Evolutionary conservation across 2,113 vertebrate genomes (phyloP).

Genomic region (Chrysochloris asiatica): DNA sequence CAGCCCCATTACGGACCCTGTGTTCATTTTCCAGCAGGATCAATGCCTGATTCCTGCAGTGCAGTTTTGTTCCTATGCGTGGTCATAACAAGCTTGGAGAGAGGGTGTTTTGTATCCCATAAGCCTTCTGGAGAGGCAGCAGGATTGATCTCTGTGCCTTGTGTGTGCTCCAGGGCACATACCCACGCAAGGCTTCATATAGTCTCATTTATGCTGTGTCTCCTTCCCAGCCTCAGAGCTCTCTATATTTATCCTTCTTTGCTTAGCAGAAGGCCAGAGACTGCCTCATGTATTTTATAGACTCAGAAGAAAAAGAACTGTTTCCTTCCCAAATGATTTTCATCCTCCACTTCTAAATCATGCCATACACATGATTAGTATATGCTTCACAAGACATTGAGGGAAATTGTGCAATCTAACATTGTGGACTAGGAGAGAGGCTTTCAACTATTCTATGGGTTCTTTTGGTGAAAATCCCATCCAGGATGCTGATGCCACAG

Average conservation of each 20-base stretch:
- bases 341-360: not conserved
- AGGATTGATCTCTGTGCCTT: not conserved
- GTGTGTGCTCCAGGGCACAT: not conserved
- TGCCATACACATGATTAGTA: accelerated
- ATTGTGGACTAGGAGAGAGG: accelerated
- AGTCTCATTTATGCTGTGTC: not conserved
- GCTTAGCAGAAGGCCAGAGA: not conserved
- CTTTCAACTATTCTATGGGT: not conserved
- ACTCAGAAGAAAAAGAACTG: not conserved
- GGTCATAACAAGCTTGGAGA: not conserved
- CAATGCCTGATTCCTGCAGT: not conserved
- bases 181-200: accelerated
- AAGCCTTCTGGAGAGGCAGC: not conserved
- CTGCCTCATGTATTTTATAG: accelerated
- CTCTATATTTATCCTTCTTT: not conserved
- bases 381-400: not conserved
- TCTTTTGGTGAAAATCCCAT: not conserved
- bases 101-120: not conserved
- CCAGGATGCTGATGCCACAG: not conserved
- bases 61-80: not conserved
- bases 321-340: not conserved
- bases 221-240: not conserved
- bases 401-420: not conserved
- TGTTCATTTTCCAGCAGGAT: not conserved
- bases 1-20: accelerated